phyloP scores from a whole-genome alignment of 2,797 vertebrate species.

The Xyrichtys novacula region DNA sequence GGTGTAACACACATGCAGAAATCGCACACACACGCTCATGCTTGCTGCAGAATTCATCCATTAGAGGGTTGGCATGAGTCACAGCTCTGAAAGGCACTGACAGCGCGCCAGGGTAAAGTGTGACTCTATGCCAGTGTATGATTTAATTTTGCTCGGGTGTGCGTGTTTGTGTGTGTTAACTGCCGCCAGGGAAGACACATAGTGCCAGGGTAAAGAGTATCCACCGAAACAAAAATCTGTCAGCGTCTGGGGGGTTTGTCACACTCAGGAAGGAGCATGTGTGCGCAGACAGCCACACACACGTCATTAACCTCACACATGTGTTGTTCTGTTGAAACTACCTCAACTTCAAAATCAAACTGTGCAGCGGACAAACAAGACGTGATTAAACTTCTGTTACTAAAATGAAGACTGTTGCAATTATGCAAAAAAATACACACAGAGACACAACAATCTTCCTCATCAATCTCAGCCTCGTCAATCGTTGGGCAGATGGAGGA shows the following conservation, averaged over 20 bases:
- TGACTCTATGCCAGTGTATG: constrained; percentile 63
- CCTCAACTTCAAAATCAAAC: constrained; percentile 49
- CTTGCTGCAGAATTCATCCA: constrained; percentile 70
- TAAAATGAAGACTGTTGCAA: constrained; percentile 56
- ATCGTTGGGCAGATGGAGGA: constrained; percentile 62
- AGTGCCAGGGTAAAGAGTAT: constrained; percentile 61
- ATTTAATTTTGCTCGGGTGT: constrained; percentile 57
- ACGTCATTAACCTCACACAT: constrained; percentile 7
- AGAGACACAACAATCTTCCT: constrained; percentile 56
- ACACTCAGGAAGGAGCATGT: constrained; percentile 24
- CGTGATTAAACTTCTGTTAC: constrained; percentile 36
- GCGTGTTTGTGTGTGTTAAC: constrained; percentile 37
- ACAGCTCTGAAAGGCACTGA: constrained; percentile 63
- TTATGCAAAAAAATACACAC: constrained; percentile 47
- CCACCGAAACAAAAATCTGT: constrained; percentile 61
- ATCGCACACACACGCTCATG: constrained; percentile 38
- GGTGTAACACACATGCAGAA: constrained; percentile 17
- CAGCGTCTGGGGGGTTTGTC: constrained; percentile 48
- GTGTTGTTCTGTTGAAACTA: constrained; percentile 2
- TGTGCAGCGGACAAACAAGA: constrained; percentile 40
- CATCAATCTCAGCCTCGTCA: constrained; percentile 74
- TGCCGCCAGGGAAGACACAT: constrained; percentile 53
- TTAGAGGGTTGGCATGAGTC: constrained; percentile 68
- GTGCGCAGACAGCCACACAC: constrained; percentile 14
- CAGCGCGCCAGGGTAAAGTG: constrained; percentile 66